phyloP scores from a whole-genome alignment of 1,140 invertebrate species.

The Caenorhabditis brenneri region DNA sequence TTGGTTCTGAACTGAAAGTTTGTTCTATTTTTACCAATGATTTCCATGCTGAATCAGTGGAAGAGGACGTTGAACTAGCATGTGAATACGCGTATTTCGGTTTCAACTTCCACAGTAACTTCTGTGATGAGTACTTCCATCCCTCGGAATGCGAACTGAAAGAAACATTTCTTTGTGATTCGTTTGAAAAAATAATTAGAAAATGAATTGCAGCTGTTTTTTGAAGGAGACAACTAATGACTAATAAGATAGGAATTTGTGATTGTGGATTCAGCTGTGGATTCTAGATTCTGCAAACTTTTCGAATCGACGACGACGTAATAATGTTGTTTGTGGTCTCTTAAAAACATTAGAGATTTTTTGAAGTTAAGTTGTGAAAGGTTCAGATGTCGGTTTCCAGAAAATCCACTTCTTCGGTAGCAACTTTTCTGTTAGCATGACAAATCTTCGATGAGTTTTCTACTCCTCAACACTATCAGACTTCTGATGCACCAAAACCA shows the following conservation, averaged over 20 bases:
- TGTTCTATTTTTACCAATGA: background rate
- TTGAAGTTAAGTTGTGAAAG: no score
- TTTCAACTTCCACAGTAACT: slow-evolving; percentile 33
- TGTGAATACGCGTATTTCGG: slow-evolving; percentile 39
- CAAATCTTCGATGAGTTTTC: no score
- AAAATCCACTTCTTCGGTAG: no score
- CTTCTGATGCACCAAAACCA: no score
- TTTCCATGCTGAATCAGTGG: slow-evolving; percentile 51
- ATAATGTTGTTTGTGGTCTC: no score
- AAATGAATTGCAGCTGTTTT: background rate
- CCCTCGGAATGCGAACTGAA: slow-evolving; percentile 39
- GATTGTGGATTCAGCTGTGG: no score
- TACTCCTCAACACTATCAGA: no score
- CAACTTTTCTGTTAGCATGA: no score
- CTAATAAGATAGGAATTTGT: background rate
- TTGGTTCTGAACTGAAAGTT: background rate
- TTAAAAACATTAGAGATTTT: no score
- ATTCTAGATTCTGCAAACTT: no score
- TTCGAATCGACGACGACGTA: no score
- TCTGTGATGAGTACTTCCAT: slow-evolving; percentile 44
- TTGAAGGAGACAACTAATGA: background rate
- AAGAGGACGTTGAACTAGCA: slow-evolving; percentile 40
- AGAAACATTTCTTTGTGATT: background rate
- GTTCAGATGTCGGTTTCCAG: no score
- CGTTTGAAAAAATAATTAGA: background rate